A percentile compares a stretch with the other conserved stretches of the same genome.
Conservation (phyloP, 2,888 invertebrate genomes). For the Dioctria linearis region DNA sequence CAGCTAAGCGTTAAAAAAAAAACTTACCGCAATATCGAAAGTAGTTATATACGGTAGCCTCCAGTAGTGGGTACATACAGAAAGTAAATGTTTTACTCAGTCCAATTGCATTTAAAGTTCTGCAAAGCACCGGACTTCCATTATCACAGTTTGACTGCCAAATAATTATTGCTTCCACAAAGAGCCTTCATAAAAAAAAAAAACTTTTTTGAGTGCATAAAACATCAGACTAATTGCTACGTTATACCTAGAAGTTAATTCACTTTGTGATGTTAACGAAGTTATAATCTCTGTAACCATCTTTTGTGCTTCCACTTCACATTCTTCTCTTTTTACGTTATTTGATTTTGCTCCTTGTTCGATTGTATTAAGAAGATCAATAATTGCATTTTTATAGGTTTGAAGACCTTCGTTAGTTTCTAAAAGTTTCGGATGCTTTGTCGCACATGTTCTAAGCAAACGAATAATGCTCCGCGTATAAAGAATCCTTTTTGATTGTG, state of each 20-base stretch:
- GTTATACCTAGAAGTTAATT: constrained; percentile 67
- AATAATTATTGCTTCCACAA: constrained; percentile 66
- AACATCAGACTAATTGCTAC: neutral
- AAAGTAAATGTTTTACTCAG: constrained; percentile 66
- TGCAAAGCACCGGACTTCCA: constrained; percentile 65
- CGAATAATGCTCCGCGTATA: constrained; percentile 68
- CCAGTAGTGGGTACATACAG: constrained; percentile 66
- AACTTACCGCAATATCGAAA: constrained; percentile 64
- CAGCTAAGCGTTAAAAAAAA: neutral
- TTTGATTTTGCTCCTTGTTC: constrained; percentile 60
- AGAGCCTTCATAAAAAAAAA: constrained; percentile 62
- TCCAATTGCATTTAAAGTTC: constrained; percentile 66
- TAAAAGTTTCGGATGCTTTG: constrained; percentile 67
- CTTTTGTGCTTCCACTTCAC: constrained; percentile 67
- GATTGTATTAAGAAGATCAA: constrained; percentile 64
- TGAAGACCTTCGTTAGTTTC: constrained; percentile 66
- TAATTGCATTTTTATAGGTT: constrained; percentile 64
- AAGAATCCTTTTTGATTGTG: constrained; percentile 67
- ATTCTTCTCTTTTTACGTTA: constrained; percentile 61
- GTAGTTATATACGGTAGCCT: constrained; percentile 67
- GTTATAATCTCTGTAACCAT: constrained; percentile 68
- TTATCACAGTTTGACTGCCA: constrained; percentile 66
- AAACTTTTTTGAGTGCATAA: neutral
- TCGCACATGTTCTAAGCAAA: constrained; percentile 66
- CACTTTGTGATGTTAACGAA: constrained; percentile 67